Evolutionary conservation across 2,888 invertebrate genomes (phyloP), one percentile per base, ranked within the genome.

Genomic region (Argynnis bischoffii): DNA sequence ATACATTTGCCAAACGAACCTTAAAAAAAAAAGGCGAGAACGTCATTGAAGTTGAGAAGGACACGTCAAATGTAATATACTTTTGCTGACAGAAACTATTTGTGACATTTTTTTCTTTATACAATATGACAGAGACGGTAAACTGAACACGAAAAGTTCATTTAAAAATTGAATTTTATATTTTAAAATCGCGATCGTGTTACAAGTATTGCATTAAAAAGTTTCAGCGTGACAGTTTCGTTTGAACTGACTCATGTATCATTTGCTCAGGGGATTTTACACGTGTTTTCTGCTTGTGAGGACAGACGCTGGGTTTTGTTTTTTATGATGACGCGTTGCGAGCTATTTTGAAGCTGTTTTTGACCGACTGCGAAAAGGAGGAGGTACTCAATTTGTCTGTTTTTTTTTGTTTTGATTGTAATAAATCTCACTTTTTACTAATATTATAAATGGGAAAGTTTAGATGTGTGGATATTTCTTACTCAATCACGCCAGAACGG

Each of bases 131-230:
- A 26, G 13, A 48, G n/a, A 21, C 21, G 47, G 21, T 15, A 47
- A 21, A 31, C 6, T 26, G n/a, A 35, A 55, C 11, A 35, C 31
- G 55, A n/a, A 55, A 21, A 31, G 26, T n/a, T 48, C 0, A 47
- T 59, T 48, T 26, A 31, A 31, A 48, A 48, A 59, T 48, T n/a
- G 21, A 18, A 18, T 57, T 59, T 47, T 48, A n/a, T 5, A 31
- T 59, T 59, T 48, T 48, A 16, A 59, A 59, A 59, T 16, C n/a
- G 59, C 59, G 26, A 21, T 47, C 47, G 26, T 21, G n/a, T 59
- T 48, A 59, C 59, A 31, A 48, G 59, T 59, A 59, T 59, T 59
- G 48, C 59, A 59, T 59, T 59, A 59, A 59, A 41, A 59, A 59
- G 48, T 59, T 59, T 59, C 48, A 48, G 31, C 59, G 59, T 59